Evolutionary conservation across 2,888 invertebrate species (phyloP).

Genomic region (Drosophila rellima): DNA sequence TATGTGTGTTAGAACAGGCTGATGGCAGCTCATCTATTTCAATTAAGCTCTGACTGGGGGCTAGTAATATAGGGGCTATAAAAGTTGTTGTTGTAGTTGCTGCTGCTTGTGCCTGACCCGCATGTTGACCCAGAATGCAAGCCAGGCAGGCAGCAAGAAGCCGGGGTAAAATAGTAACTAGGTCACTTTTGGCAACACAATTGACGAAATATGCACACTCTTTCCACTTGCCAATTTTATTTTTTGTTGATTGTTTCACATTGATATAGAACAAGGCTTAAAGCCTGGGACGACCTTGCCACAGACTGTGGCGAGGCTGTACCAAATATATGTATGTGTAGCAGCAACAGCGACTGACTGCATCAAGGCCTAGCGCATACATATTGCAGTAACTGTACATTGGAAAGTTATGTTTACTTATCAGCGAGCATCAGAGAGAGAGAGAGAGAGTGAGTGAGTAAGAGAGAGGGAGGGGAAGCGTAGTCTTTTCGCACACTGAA

Average conservation of each 20-base stretch:
- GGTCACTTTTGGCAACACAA: conserved; percentile 53
- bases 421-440: conserved; percentile 3
- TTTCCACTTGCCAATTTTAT: conserved; percentile 21
- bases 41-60: conserved; percentile 63
- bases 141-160: conserved; percentile 44
- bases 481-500: conserved; percentile 36
- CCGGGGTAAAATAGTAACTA: conserved; percentile 50
- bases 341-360: conserved; percentile 14
- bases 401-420: conserved; percentile 62
- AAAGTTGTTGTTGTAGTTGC: conserved; percentile 8
- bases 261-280: conserved; percentile 55
- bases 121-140: conserved; percentile 74
- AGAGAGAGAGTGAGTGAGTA: background rate
- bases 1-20: conserved; percentile 15
- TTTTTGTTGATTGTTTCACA: conserved; percentile 19
- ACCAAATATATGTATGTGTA: conserved; percentile 28
- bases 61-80: conserved; percentile 41
- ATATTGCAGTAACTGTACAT: conserved; percentile 68
- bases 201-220: conserved; percentile 46
- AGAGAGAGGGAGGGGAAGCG: background rate
- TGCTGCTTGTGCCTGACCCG: conserved; percentile 43
- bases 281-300: conserved; percentile 64
- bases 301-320: conserved; percentile 46
- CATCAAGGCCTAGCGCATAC: conserved; percentile 58
- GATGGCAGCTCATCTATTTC: conserved; percentile 71